Percentiles rank a stretch among this genome's conserved stretches.
Evolutionary conservation across 2,888 invertebrate genomes (phyloP).

Genomic region (Ferrisia virgata): DNA sequence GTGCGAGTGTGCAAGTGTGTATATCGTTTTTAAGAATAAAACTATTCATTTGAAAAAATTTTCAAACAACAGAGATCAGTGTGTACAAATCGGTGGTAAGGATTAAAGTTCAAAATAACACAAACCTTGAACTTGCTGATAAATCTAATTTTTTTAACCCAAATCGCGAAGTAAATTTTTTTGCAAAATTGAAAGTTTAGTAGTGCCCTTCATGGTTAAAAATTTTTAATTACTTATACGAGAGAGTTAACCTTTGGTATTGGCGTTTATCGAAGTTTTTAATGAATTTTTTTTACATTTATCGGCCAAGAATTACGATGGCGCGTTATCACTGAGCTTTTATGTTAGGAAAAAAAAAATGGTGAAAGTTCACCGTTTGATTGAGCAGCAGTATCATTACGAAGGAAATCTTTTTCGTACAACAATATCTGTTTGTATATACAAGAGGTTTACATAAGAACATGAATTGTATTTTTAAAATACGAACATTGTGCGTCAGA

Average conservation of each 20-base stretch:
- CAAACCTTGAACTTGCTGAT: conserved; percentile 19
- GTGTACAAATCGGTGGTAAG: background rate
- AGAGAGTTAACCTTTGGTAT: conserved; percentile 11
- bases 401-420: conserved; percentile 4
- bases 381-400: background rate
- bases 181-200: conserved; percentile 16
- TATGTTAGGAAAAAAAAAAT: background rate
- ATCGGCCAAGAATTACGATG: background rate
- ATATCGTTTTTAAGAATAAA: background rate
- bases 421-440: background rate
- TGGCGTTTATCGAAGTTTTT: background rate
- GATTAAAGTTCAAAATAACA: conserved; percentile 26
- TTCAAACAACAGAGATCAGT: background rate
- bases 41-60: background rate
- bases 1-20: too few relatives aligned
- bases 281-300: conserved; percentile 19
- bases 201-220: conserved; percentile 22
- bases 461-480: conserved; percentile 26
- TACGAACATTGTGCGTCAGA: conserved; percentile 14
- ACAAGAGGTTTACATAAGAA: background rate
- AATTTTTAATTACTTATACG: conserved; percentile 19
- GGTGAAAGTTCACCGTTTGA: conserved; percentile 15
- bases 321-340: conserved; percentile 2
- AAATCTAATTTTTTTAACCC: conserved; percentile 13
- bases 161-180: background rate